These are phyloP conservation scores for Hemicordylus capensis DNA, from an alignment of 2,113 vertebrate genomes.

Conservation along the genomic window DNA sequence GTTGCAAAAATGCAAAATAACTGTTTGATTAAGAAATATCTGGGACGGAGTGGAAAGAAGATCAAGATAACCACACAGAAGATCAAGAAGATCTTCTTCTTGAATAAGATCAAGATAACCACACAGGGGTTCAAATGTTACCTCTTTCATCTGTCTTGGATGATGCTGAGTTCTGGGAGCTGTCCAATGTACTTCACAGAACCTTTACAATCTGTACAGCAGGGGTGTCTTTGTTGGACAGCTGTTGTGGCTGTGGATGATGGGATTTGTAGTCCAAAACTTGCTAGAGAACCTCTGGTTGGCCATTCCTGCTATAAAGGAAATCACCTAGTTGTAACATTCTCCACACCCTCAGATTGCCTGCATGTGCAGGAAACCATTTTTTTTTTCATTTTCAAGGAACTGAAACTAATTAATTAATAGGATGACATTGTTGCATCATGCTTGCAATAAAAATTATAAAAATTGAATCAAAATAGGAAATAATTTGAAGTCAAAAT, in stretches of 20 bases:
- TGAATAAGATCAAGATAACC: background rate
- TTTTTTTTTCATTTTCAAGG: background rate
- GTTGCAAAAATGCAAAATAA: background rate
- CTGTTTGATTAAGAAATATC: background rate
- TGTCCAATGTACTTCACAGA: conserved; percentile 70
- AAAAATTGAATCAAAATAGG: too few species aligned
- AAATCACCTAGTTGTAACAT: background rate
- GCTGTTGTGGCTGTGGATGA: too few species aligned
- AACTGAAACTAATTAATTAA: too few species aligned
- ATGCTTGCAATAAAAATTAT: too few species aligned
- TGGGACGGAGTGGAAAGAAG: background rate
- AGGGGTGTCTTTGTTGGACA: too few species aligned
- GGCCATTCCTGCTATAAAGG: background rate
- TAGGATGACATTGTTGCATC: too few species aligned
- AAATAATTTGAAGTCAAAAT: too few species aligned
- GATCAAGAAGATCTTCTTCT: too few species aligned
- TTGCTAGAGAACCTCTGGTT: too few species aligned
- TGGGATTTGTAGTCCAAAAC: too few species aligned
- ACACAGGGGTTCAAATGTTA: background rate
- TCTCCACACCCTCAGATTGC: background rate
- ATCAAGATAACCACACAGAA: background rate
- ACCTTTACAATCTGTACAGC: background rate
- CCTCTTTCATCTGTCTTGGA: background rate
- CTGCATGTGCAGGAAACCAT: background rate
- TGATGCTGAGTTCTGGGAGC: conserved; percentile 58